Evolutionary conservation across 2,797 vertebrate genomes (phyloP), one percentile per base, ranked within the genome.

Genomic region (Myotis vivesi): DNA sequence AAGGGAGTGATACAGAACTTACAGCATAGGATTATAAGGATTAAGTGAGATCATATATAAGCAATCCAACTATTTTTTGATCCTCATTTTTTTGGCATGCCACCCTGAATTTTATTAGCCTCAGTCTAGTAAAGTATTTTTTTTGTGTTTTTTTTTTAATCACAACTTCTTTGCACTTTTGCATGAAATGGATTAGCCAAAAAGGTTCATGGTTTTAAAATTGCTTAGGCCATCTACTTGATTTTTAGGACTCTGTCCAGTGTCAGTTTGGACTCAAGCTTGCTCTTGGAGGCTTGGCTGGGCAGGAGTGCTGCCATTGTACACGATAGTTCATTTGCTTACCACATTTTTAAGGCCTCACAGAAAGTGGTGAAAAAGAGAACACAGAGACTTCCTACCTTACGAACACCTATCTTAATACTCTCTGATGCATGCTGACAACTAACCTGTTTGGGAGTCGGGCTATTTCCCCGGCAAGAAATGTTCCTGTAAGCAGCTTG

Each of bases 131-230:
- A 13, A 82, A 15, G 23, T 55, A 13, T 46, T 46, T 12, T 89
- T 92, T 91, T 73, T 44, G n/a, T n/a, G n/a, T 55, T 46, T 46
- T 46, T 12, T 89, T 92, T 91, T 73, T 44, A 59, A 76, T 59
- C 89, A 79, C 57, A 86, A 86, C 91, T 69, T 41, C 57, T 73
- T 89, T 94, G 62, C 16, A 87, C 85, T 51, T 94, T 55, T 92
- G 20, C 41, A 87, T 44, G 68, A 82, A 64, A 41, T 75, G 41
- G 5, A 36, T 25, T 71, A 87, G 38, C 16, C 49, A 83, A 94
- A 95, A 92, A 85, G 9, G 20, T 91, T 81, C 44, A 7, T 71
- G 77, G 57, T 81, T 87, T 95, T 73, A 89, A 94, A 94, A 59
- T 0, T 81, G 59, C n/a, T 90, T 53, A 86, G 71, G 30, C 64